phyloP scores from a whole-genome alignment of 53 echinoderm and acorn worm genomes.

The Zoroaster sp. region DNA sequence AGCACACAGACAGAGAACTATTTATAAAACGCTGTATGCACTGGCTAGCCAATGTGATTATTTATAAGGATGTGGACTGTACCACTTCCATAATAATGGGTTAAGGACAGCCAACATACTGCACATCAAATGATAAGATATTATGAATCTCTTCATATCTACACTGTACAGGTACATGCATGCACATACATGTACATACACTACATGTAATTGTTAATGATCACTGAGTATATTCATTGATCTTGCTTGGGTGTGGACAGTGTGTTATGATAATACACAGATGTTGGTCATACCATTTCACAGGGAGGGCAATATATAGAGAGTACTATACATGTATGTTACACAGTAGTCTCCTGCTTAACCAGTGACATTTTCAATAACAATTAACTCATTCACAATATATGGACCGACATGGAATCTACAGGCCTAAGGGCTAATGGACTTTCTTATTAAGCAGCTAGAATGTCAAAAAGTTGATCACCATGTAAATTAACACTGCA shows the following conservation, averaged over 20 bases:
- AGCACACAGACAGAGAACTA: background rate
- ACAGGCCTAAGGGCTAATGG: background rate
- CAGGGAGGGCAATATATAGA: background rate
- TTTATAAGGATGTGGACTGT: background rate
- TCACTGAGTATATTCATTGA: background rate
- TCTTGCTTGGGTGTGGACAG: background rate
- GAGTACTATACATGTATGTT: background rate
- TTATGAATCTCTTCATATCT: background rate
- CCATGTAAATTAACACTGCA: background rate
- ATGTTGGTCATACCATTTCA: constrained; percentile 2
- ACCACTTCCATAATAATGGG: background rate
- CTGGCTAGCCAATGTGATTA: background rate
- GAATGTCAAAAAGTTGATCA: background rate
- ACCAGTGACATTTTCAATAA: constrained; percentile 17
- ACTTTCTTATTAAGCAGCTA: background rate
- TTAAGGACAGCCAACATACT: background rate
- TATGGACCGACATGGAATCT: background rate
- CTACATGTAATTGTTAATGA: background rate
- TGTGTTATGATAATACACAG: background rate
- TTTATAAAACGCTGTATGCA: background rate
- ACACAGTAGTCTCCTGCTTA: background rate
- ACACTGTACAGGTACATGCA: background rate
- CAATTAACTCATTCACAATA: background rate
- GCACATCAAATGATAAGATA: background rate
- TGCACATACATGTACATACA: background rate